A percentile compares a stretch with the other conserved stretches of the same genome.
phyloP scores from a whole-genome alignment of 2,888 invertebrate genomes.

The Pseudococcus jackbeardsleyi region DNA sequence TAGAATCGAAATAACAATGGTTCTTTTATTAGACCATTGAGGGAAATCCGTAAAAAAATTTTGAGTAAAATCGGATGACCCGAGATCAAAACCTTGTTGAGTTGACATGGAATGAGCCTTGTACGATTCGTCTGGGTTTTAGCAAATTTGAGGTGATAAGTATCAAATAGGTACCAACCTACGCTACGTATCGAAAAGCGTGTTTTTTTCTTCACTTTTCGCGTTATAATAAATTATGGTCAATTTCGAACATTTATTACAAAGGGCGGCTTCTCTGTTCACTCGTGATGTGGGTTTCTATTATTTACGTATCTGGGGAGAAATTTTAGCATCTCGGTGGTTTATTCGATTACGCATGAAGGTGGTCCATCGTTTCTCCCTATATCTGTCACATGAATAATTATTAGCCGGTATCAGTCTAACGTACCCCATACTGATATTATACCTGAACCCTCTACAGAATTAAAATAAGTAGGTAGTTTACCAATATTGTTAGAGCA shows the following conservation, averaged over 20 bases:
- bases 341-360: constrained; percentile 9
- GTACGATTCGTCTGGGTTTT: not conserved
- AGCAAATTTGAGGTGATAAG: not conserved
- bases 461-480: constrained; percentile 27
- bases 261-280: not conserved
- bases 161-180: not conserved
- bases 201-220: not conserved
- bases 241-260: not conserved
- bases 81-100: too few species aligned
- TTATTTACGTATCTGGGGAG: not conserved
- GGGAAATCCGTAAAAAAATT: too few species aligned
- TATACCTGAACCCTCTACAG: constrained; percentile 3
- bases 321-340: constrained; percentile 5
- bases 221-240: not conserved
- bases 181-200: too few species aligned
- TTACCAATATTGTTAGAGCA: not conserved
- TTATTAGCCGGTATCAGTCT: not conserved
- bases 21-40: too few species aligned
- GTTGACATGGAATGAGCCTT: too few species aligned
- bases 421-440: constrained; percentile 44
- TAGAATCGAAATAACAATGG: too few species aligned
- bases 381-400: constrained; percentile 34
- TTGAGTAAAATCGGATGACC: too few species aligned
- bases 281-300: not conserved
- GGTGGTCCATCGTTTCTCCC: constrained; percentile 20